Conservation (phyloP, 2,113 vertebrate genomes). For the Xiphorhynchus elegans region DNA sequence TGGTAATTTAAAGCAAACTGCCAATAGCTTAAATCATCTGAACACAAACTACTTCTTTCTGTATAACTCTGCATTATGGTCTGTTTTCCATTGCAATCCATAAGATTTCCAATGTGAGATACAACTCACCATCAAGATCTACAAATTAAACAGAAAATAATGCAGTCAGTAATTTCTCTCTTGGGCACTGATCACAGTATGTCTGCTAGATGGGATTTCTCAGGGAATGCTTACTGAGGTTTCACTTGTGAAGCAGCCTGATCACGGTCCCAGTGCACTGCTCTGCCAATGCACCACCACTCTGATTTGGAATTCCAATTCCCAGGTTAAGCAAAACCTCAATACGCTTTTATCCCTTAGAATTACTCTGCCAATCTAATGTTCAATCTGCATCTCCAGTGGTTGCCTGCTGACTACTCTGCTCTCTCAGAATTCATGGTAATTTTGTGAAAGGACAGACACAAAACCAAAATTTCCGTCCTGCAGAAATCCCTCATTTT, state of each 20-base stretch:
- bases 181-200: not conserved
- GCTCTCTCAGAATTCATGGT: not conserved
- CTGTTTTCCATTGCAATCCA: not conserved
- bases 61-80: not conserved
- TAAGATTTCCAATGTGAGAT: not conserved
- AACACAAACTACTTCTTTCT: not conserved
- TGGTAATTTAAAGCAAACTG: not conserved
- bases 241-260: not conserved
- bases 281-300: not conserved
- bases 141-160: not conserved
- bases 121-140: not conserved
- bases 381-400: not conserved
- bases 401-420: not conserved
- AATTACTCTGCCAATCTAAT: not conserved
- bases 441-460: not conserved
- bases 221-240: not conserved
- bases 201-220: not conserved
- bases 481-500: not conserved
- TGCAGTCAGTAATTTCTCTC: not conserved
- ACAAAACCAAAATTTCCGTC: not conserved
- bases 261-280: accelerated
- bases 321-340: not conserved
- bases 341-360: not conserved
- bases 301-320: not conserved
- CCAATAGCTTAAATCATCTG: conserved; percentile 10